A percentile compares a stretch with the other conserved stretches of the same genome.
Conservation (phyloP, 1,140 invertebrate species). For the Trachymyrmex cornetzi region DNA sequence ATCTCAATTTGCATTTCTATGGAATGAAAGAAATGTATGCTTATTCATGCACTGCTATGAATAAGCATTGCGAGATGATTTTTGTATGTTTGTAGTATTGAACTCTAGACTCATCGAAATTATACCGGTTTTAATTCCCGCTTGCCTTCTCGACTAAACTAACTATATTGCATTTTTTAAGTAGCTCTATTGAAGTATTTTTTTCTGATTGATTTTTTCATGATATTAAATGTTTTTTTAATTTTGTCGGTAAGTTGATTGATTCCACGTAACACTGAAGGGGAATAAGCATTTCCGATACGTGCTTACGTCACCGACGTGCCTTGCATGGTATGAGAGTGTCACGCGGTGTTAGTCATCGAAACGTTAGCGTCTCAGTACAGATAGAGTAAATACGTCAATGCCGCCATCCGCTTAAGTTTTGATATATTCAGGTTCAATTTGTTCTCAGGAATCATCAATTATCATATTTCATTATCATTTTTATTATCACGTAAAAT, state of each 20-base stretch:
- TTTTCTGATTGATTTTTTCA: neutral
- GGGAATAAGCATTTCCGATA: slow-evolving; percentile 27
- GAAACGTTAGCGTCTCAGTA: slow-evolving; percentile 49
- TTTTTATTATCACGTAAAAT: slow-evolving; percentile 2
- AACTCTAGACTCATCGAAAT: neutral
- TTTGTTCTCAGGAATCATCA: neutral
- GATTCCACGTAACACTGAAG: slow-evolving; percentile 3
- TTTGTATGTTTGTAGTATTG: neutral
- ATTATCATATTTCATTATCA: neutral
- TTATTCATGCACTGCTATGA: too few species aligned
- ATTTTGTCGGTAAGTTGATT: neutral
- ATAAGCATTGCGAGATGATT: slow-evolving; percentile 7
- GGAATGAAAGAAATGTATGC: neutral
- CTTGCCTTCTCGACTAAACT: neutral
- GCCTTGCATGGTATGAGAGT: slow-evolving; percentile 83
- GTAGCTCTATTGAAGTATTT: neutral
- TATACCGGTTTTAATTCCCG: neutral
- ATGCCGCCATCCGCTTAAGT: neutral
- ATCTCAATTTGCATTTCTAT: neutral
- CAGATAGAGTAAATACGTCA: slow-evolving; percentile 8
- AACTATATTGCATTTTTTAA: slow-evolving; percentile 8
- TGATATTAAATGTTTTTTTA: neutral
- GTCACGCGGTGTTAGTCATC: slow-evolving; percentile 81
- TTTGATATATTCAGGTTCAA: neutral
- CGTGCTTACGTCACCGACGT: slow-evolving; percentile 81